Evolutionary conservation across 2,797 vertebrate species (phyloP).

Genomic region (Eulemur albifrons): DNA sequence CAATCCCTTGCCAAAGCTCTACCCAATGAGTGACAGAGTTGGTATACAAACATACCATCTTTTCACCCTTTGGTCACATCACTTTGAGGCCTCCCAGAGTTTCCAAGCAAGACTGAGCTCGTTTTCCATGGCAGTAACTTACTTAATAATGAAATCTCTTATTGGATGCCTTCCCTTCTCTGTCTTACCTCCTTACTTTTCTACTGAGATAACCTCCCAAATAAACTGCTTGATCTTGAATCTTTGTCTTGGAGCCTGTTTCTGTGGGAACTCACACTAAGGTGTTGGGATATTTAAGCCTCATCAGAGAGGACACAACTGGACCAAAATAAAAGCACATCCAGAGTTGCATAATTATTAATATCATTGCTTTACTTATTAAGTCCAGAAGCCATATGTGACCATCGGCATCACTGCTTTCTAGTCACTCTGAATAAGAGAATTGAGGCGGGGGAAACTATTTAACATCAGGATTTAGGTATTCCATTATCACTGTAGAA

Average conservation of each 20-base stretch:
- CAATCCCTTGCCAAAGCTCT: neutral
- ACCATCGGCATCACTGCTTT: neutral
- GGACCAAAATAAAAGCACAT: neutral
- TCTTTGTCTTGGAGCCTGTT: neutral
- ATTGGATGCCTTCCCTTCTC: neutral
- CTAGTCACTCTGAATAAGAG: neutral
- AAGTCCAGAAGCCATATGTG: neutral
- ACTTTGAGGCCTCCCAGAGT: neutral
- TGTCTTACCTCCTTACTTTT: neutral
- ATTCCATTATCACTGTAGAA: neutral
- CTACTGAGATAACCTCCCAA: neutral
- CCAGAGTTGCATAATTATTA: neutral
- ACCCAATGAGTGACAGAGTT: neutral
- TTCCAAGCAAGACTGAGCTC: neutral
- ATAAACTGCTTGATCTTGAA: neutral
- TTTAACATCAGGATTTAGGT: neutral
- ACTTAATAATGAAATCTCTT: neutral
- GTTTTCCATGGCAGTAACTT: neutral
- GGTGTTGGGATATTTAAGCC: neutral
- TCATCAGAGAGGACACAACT: neutral
- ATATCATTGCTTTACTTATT: neutral
- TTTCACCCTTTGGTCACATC: neutral
- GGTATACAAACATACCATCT: neutral
- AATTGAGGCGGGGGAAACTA: no score
- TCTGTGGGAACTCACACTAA: neutral